Conservation (phyloP, 1,140 invertebrate species). For the Anastrepha ludens region DNA sequence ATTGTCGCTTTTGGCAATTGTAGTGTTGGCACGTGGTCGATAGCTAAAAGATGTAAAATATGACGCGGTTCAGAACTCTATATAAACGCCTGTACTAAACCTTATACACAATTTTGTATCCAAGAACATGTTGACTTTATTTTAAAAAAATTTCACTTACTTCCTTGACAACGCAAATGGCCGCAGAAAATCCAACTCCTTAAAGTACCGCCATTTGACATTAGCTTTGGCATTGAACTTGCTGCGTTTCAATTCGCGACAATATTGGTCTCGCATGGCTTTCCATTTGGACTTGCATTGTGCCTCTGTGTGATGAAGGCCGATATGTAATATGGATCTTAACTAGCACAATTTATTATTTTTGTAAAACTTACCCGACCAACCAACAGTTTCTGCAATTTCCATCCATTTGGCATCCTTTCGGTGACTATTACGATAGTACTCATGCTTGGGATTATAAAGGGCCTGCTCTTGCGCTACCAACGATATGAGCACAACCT, state of each 20-base stretch:
- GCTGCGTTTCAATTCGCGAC: conserved; percentile 68
- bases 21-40: conserved; percentile 61
- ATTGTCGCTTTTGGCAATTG: conserved; percentile 56
- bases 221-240: conserved; percentile 65
- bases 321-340: too few relatives aligned
- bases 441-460: conserved; percentile 69
- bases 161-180: conserved; percentile 69
- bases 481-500: conserved; percentile 66
- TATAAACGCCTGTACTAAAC: too few relatives aligned
- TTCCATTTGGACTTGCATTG: conserved; percentile 73
- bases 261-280: conserved; percentile 71
- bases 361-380: conserved; percentile 63
- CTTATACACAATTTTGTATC: too few relatives aligned
- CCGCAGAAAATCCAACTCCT: conserved; percentile 70
- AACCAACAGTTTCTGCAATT: conserved; percentile 66
- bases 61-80: too few relatives aligned
- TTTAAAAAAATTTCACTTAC: conserved; percentile 58
- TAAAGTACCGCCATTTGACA: conserved; percentile 72
- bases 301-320: conserved; percentile 56
- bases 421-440: conserved; percentile 67
- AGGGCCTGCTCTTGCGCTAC: conserved; percentile 69
- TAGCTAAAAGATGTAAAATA: conserved; percentile 59
- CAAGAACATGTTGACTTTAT: too few relatives aligned
- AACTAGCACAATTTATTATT: too few relatives aligned
- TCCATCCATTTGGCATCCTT: conserved; percentile 70